These are phyloP conservation scores for Theonella swinhoei DNA, from an alignment of 37 sponge, comb jelly and placozoan genomes.

Conservation along the genomic window DNA sequence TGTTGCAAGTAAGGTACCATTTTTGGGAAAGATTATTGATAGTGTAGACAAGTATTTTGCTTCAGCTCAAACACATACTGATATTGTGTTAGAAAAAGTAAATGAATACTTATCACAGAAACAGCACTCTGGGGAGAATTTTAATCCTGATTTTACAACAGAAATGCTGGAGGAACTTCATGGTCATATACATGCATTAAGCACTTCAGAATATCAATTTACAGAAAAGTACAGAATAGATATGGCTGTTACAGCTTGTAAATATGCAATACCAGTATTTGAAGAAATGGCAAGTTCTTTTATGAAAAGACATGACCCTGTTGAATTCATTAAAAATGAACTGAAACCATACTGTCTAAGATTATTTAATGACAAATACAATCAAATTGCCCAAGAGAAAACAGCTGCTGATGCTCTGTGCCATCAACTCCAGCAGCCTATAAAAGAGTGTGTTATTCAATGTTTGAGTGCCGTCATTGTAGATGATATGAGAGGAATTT, in stretches of 20 bases:
- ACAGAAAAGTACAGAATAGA: slow-evolving; percentile 3
- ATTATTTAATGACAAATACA: neutral
- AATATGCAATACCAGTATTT: neutral
- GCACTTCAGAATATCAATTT: neutral
- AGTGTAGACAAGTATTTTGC: neutral
- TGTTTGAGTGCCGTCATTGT: neutral
- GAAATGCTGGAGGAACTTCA: too few species aligned
- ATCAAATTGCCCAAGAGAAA: neutral
- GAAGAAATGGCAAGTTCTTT: neutral
- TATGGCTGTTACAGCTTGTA: slow-evolving; percentile 11
- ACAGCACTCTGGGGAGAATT: neutral
- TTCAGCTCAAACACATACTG: neutral
- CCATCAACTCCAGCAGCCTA: neutral
- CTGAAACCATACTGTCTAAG: neutral
- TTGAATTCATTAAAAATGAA: neutral
- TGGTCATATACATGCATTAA: too few species aligned
- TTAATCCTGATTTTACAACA: neutral
- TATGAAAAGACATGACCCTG: neutral
- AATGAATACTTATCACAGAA: neutral
- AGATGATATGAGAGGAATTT: neutral
- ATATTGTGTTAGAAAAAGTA: neutral
- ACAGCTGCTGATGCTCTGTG: slow-evolving; percentile 8
- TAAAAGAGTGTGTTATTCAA: neutral
- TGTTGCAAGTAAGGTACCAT: neutral
- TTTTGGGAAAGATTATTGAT: neutral